phyloP scores from a whole-genome alignment of 2,888 invertebrate genomes.

The Stenodema calcarata region DNA sequence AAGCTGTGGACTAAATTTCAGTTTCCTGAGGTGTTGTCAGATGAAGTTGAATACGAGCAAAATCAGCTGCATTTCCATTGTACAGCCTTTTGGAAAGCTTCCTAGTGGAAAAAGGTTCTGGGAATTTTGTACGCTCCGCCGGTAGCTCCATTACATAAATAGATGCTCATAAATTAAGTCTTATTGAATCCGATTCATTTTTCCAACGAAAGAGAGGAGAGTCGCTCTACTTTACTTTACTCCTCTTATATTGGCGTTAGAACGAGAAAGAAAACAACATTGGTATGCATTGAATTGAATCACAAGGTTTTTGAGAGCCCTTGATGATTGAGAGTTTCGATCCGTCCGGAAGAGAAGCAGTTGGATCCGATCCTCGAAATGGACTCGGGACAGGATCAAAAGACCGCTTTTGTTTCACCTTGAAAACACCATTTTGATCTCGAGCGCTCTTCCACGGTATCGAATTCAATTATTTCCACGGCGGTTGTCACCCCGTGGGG shows the following conservation, averaged over 20 bases:
- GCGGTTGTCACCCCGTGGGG: neutral
- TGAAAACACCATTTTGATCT: neutral
- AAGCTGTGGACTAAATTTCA: too few relatives aligned
- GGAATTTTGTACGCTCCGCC: too few relatives aligned
- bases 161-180: too few relatives aligned
- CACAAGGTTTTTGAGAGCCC: neutral
- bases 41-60: too few relatives aligned
- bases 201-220: too few relatives aligned
- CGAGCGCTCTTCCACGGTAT: neutral
- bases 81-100: too few relatives aligned
- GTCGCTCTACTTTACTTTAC: neutral
- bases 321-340: too few relatives aligned
- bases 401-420: neutral
- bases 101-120: too few relatives aligned
- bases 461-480: slow-evolving; percentile 20
- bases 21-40: too few relatives aligned
- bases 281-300: neutral
- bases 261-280: neutral
- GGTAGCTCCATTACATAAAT: too few relatives aligned
- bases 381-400: neutral
- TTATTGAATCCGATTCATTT: too few relatives aligned
- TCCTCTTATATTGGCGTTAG: neutral
- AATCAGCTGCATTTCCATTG: too few relatives aligned
- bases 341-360: neutral
- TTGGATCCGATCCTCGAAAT: neutral